Evolutionary conservation across 2,888 invertebrate species (phyloP).

Genomic region (Eristalis intricaria): DNA sequence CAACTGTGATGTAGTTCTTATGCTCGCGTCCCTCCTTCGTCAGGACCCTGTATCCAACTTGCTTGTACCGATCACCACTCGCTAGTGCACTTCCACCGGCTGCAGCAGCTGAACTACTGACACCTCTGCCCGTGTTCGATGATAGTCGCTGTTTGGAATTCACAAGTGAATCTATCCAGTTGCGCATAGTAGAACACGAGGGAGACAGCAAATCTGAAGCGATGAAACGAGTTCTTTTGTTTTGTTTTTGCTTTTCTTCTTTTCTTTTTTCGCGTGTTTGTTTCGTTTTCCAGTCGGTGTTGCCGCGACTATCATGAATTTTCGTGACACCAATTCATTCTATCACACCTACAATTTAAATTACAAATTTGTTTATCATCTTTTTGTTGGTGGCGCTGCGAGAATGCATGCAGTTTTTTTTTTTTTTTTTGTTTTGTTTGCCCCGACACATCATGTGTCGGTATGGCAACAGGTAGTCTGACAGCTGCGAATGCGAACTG

Average conservation of each 20-base stretch:
- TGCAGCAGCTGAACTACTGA: slow-evolving; percentile 49
- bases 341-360: slow-evolving; percentile 45
- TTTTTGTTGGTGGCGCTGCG: neutral
- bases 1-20: slow-evolving; percentile 42
- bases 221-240: slow-evolving; percentile 8
- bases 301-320: slow-evolving; percentile 26
- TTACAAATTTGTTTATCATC: slow-evolving; percentile 9
- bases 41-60: slow-evolving; percentile 55
- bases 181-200: slow-evolving; percentile 59
- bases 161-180: slow-evolving; percentile 54
- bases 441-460: neutral
- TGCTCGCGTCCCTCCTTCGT: slow-evolving; percentile 28
- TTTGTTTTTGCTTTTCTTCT: slow-evolving; percentile 2
- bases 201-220: neutral
- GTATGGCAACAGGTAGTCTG: slow-evolving; percentile 39
- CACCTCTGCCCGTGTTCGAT: slow-evolving; percentile 38
- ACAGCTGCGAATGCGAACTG: slow-evolving; percentile 32
- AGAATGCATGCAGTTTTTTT: neutral
- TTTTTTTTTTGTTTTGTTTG: neutral
- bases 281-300: neutral
- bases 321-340: slow-evolving; percentile 65
- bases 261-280: slow-evolving; percentile 6
- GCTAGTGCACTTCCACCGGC: slow-evolving; percentile 48
- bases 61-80: slow-evolving; percentile 56
- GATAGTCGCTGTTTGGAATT: slow-evolving; percentile 54